Percentiles rank a stretch among this genome's conserved stretches.
phyloP scores from a whole-genome alignment of 2,113 vertebrate genomes.

The Pangasianodon hypophthalmus region DNA sequence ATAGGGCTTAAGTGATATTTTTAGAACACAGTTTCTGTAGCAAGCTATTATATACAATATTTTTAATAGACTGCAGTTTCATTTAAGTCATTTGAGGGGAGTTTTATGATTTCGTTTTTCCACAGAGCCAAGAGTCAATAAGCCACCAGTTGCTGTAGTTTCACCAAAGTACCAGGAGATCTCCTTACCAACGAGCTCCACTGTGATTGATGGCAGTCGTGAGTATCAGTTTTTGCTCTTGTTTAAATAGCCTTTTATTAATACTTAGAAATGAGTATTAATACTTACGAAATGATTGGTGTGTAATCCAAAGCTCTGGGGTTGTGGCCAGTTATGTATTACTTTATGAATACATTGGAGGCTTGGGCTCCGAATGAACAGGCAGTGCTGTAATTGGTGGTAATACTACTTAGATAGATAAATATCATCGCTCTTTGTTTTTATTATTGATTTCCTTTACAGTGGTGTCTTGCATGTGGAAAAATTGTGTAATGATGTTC shows the following conservation, averaged over 20 bases:
- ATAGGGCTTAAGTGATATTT: not conserved
- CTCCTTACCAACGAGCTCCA: conserved; percentile 92
- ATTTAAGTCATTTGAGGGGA: not conserved
- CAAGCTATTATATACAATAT: not conserved
- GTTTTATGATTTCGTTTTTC: conserved; percentile 46
- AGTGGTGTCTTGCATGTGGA: not conserved
- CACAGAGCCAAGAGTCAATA: conserved; percentile 93
- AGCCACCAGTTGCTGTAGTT: conserved; percentile 88
- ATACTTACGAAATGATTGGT: not conserved
- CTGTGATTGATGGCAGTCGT: conserved; percentile 96
- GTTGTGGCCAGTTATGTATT: not conserved
- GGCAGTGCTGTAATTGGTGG: not conserved
- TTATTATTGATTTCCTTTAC: not conserved
- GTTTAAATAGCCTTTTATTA: not conserved
- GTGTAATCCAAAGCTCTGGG: not conserved
- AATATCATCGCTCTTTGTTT: not conserved
- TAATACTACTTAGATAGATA: not conserved
- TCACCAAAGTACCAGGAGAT: conserved; percentile 92
- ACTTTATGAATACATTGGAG: not conserved
- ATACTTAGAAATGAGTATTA: not conserved
- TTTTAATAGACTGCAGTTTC: not conserved
- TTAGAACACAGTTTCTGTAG: not conserved
- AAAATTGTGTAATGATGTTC: not conserved
- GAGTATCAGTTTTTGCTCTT: conserved; percentile 70
- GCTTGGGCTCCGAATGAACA: not conserved